These are phyloP conservation scores for Nyctalus aviator DNA, from an alignment of 2,797 vertebrate species.

Conservation along the genomic window DNA sequence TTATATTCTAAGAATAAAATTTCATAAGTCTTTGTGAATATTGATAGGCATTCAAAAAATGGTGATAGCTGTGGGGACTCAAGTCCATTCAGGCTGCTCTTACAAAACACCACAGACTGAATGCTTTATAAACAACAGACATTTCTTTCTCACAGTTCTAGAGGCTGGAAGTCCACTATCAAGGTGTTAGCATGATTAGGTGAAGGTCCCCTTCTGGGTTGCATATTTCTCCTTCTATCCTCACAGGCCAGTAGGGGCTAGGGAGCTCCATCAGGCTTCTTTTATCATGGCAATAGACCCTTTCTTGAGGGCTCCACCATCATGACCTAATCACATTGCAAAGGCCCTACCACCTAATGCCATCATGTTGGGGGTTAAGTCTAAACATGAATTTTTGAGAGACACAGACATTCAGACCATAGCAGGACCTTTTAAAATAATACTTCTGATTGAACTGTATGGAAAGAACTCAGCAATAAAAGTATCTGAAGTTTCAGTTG, in stretches of 20 bases:
- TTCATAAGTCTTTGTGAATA: not conserved
- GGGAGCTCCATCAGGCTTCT: not conserved
- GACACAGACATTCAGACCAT: not conserved
- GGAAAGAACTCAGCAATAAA: not conserved
- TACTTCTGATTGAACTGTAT: not conserved
- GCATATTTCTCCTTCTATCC: not conserved
- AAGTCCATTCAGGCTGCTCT: not conserved
- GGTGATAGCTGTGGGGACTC: not conserved
- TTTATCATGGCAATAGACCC: not conserved
- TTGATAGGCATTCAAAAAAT: not conserved
- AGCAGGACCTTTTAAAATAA: not conserved
- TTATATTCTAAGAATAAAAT: not conserved
- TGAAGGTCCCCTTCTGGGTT: not conserved
- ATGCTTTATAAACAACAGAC: not conserved
- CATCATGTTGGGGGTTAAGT: not conserved
- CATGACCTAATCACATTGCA: not conserved
- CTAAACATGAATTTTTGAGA: not conserved
- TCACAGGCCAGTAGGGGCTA: not conserved
- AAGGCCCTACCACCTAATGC: not conserved
- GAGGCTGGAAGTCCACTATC: not conserved
- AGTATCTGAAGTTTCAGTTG: not conserved
- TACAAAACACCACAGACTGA: not conserved
- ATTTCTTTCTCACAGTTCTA: not conserved
- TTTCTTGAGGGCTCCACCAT: not conserved
- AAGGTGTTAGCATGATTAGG: not conserved